Evolutionary conservation across 2,888 invertebrate species (phyloP), one percentile per base, ranked within the genome.

Genomic region (Acanthopleura granulata): DNA sequence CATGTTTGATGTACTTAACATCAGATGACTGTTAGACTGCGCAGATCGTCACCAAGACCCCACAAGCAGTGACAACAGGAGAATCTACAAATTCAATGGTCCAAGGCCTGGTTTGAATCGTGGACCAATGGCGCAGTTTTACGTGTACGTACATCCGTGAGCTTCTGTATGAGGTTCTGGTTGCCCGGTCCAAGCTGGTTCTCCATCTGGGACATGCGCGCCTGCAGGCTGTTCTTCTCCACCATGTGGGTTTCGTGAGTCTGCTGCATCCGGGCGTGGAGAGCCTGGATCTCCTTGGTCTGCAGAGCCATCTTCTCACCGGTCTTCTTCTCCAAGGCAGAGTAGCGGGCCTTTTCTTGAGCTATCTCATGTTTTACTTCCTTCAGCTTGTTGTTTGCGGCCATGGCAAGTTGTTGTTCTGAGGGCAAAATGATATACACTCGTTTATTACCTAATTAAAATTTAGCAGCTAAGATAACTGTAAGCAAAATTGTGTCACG

Each of bases 311-410:
- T 88, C 77, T 93, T 91, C 78, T 94, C 94, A 80, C 94, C 93
- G 62, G 92, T 91, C 82, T 93, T 92, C 72, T 93, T 92, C 76
- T 92, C 91, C 72, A 91, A 91, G 40, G 92, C 90, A 15, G 91
- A 88, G 22, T 92, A 87, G 74, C 93, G 93, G 0, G 92, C 91
- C n/a, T 93, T 93, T 88, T 95, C 95, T 1, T 93, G 91, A 83
- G 93, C 93, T 85, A 95, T 91, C 81, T 94, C 94, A 50, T 92
- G 90, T 85, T 95, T 93, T 22, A 97, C 89, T 84, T 96, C 96
- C 82, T 94, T 94, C 70, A 96, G 88, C 89, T 95, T 96, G 51
- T 93, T 94, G 84, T 95, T 95, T 16, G 95, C 93, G 6, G 94
- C 94, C 83, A 93, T 92, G 0, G 94, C 93, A 73, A 87, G 82